Evolutionary conservation across 2,113 vertebrate genomes (phyloP).

Genomic region (Archocentrus centrarchus): DNA sequence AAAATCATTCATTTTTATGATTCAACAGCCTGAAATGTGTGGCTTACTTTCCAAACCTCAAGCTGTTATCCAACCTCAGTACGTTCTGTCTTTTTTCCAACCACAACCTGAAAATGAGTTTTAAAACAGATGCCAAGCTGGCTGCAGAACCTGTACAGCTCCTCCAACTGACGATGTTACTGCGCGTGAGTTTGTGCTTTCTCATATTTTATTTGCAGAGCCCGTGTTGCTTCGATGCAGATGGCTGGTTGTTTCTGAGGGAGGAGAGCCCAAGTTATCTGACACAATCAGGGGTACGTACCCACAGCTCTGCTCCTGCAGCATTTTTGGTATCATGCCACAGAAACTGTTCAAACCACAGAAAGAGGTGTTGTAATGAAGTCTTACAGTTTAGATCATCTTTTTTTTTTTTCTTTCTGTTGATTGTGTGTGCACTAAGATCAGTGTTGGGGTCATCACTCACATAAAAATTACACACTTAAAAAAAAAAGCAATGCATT

Average conservation of each 20-base stretch:
- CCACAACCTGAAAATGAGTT: background rate
- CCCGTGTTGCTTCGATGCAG: background rate
- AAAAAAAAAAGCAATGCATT: background rate
- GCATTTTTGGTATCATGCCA: background rate
- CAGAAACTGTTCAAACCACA: background rate
- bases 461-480: background rate
- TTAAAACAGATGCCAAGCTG: constrained; percentile 6
- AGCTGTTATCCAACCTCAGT: constrained; percentile 18
- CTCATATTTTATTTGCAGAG: background rate
- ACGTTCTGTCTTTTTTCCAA: background rate
- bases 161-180: background rate
- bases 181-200: background rate
- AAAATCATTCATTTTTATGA: background rate
- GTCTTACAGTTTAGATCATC: background rate
- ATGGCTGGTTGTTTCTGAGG: background rate
- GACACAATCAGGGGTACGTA: background rate
- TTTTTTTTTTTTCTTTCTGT: background rate
- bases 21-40: constrained; percentile 20
- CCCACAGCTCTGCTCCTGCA: background rate
- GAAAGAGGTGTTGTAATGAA: background rate
- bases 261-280: background rate
- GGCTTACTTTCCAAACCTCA: constrained; percentile 11
- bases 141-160: background rate
- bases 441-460: background rate
- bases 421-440: background rate